Evolutionary conservation across 2,113 vertebrate genomes (phyloP), one percentile per base, ranked within the genome.

Genomic region (Austrofundulus limnaeus): DNA sequence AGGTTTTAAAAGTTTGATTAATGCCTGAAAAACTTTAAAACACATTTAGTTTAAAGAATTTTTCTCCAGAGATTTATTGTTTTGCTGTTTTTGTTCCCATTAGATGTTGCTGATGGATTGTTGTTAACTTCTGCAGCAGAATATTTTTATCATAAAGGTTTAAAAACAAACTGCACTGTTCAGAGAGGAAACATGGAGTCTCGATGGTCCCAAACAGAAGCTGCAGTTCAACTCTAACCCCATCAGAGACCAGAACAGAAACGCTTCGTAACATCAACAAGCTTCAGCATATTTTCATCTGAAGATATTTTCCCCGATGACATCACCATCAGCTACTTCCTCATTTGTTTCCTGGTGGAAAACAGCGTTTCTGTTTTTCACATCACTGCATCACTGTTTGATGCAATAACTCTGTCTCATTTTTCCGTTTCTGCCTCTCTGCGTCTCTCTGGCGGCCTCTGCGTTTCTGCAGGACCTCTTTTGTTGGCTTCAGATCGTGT

Each of bases 271-370:
- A 80, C 72, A 7, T 28, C 75, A 72, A 73, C 45, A 57, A 66
- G 49, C 70, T 38, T 65, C 23, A 78, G 75, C 68, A 41, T 68
- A 80, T 78, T 68, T 61, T 75, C 54, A 11, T 50, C 76, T 65
- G 63, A 84, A 78, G 70, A 43, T 54, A 73, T 75, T 84, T 67
- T 65, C 79, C 80, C 39, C 57, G 51, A 77, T 70, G 78, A 70
- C 13, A 15, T 42, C 43, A 61, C 61, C 61, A 34, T 46, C 38
- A 20, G 51, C 62, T 34, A 24, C 37, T 25, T 10, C 55, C n/a
- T 59, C 7, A 51, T 43, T 79, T 34, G 64, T 56, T 61, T 31
- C 51, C 21, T n/a, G 3, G 25, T n/a, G 53, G 0, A 41, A 47
- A 58, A 72, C 4, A 49, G 21, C n/a, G 47, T 43, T 39, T 52